Evolutionary conservation across 2,888 invertebrate species (phyloP), one percentile per base, ranked within the genome.

Genomic region (Trilocha varians): DNA sequence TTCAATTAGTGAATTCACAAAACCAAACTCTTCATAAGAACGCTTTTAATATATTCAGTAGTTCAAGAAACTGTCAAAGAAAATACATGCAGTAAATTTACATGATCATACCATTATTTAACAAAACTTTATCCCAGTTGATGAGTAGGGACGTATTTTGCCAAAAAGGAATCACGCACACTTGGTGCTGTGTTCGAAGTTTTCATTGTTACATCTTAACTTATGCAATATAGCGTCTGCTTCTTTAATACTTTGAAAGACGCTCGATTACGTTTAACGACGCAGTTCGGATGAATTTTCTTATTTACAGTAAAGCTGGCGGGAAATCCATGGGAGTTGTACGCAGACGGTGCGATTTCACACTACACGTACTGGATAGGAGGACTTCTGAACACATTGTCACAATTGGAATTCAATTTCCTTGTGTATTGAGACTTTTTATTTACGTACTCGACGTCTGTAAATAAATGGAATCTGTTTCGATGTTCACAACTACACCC

Each of bases 181-280:
- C 78, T 79, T 70, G 77, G 71, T 68, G 74, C 70, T 70, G 65
- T 67, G 65, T 68, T 69, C 75, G 70, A 83, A 83, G 72, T 83
- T 84, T 83, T 70, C 82, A 82, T 74, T 83, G 80, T 80, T 70
- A 83, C 78, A 78, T 78, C 78, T 73, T 70, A 84, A 84, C 83
- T 84, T 84, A 78, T 77, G 83, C 82, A 82, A 82, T 84, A 83
- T 80, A 77, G 70, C 76, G 77, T 78, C 73, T 74, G 78, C 77
- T 78, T 77, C 78, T 78, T 80, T 83, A 79, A 83, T 83, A 83
- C 84, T 83, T 85, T 82, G 74, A 70, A 70, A 67, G 70, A 71
- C 80, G 83, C 78, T 83, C 84, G 84, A 85, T 85, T 84, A 78
- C 79, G 65, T 75, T 82, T 84, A 83, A 84, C 79, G 76, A 72